These are phyloP conservation scores for Ceraclea dissimilis DNA, from an alignment of 2,888 invertebrate genomes.

Conservation along the genomic window DNA sequence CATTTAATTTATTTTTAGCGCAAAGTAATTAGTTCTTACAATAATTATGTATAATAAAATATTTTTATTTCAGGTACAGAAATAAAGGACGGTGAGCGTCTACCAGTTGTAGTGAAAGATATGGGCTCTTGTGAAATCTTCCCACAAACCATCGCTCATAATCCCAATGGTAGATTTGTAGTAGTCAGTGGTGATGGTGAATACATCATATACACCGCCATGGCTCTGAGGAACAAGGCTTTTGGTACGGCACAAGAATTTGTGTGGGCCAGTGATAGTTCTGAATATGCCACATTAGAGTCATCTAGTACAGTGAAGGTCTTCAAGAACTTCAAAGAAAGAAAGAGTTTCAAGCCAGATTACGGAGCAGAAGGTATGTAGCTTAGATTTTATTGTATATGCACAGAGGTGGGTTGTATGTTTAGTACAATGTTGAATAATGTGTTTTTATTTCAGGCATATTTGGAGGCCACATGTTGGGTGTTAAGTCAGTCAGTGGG, in stretches of 20 bases:
- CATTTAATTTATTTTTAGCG: conserved; percentile 4
- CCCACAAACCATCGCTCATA: conserved; percentile 96
- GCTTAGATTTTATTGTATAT: too few species aligned
- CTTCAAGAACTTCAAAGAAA: conserved; percentile 98
- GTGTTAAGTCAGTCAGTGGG: conserved; percentile 87
- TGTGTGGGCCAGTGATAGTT: conserved; percentile 96
- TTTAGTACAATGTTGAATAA: not conserved
- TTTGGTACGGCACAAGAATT: conserved; percentile 98
- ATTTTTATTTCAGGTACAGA: conserved; percentile 44
- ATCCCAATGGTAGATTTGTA: conserved; percentile 88
- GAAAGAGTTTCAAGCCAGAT: conserved; percentile 92
- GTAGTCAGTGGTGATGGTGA: conserved; percentile 99
- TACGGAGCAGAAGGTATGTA: conserved; percentile 82
- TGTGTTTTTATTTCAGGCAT: conserved; percentile 54
- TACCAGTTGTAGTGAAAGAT: conserved; percentile 93
- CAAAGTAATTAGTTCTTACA: not conserved
- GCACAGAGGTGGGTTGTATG: too few species aligned
- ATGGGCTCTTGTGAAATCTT: conserved; percentile 99
- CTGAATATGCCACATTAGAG: conserved; percentile 85
- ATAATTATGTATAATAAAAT: not conserved
- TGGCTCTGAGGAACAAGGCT: conserved; percentile 97
- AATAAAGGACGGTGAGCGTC: conserved; percentile 84
- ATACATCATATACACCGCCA: conserved; percentile 99
- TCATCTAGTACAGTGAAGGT: conserved; percentile 85
- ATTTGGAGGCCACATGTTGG: conserved; percentile 84